Conservation (phyloP, 2,113 vertebrate species). For the Pomatostomus ruficeps region DNA sequence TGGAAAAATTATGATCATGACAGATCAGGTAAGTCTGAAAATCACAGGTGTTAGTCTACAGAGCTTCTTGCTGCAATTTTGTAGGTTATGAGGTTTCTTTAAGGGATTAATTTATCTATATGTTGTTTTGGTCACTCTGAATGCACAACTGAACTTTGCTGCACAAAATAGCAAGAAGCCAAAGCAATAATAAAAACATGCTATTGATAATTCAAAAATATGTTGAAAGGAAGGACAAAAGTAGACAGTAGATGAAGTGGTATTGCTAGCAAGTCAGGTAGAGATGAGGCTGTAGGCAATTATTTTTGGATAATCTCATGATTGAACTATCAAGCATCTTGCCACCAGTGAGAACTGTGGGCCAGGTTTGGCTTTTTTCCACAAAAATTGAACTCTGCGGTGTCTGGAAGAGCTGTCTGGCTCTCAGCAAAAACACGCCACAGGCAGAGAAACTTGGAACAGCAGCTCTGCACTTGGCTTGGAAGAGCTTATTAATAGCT, state of each 20-base stretch:
- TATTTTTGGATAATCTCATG: background rate
- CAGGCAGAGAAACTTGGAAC: background rate
- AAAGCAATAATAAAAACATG: background rate
- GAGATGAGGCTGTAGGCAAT: background rate
- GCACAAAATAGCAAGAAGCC: background rate
- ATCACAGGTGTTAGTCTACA: background rate
- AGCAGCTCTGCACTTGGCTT: background rate
- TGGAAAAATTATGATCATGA: slow-evolving; percentile 99
- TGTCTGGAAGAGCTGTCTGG: background rate
- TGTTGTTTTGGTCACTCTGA: background rate
- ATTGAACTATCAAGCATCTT: background rate
- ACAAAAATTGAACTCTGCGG: background rate
- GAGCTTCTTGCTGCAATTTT: background rate
- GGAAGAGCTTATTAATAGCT: background rate
- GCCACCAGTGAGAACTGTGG: background rate
- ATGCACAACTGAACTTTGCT: background rate
- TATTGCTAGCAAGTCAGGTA: background rate
- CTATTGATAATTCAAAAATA: background rate
- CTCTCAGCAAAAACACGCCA: background rate
- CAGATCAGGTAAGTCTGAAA: slow-evolving; percentile 87
- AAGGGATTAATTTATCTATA: background rate
- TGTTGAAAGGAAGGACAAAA: background rate
- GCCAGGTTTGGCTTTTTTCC: background rate
- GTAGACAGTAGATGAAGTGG: background rate
- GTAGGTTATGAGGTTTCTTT: background rate